Evolutionary conservation across 2,888 invertebrate species (phyloP).

Genomic region (Cremastobaeus sp.): DNA sequence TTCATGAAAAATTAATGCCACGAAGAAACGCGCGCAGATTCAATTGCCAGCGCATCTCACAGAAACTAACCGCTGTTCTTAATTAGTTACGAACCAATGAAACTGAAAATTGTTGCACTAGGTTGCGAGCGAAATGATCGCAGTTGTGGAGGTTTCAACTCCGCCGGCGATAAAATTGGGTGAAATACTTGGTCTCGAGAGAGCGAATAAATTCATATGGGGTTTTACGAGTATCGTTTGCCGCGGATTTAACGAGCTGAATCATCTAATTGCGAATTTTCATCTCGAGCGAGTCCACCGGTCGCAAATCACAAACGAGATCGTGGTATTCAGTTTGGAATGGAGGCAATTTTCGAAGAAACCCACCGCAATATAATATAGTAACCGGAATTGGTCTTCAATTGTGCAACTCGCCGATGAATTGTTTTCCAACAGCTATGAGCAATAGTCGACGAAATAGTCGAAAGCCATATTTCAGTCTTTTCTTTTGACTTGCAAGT

Average conservation of each 20-base stretch:
- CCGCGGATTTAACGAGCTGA: slow-evolving; percentile 9
- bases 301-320: too few relatives aligned
- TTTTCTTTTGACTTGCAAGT: too few relatives aligned
- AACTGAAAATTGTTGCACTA: slow-evolving; percentile 21
- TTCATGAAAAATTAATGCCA: slow-evolving; percentile 25
- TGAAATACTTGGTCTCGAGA: not conserved
- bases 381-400: too few relatives aligned
- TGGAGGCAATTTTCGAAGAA: too few relatives aligned
- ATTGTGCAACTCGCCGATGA: too few relatives aligned
- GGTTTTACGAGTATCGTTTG: slow-evolving; percentile 8
- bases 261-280: slow-evolving; percentile 27
- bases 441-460: too few relatives aligned
- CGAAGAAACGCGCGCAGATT: slow-evolving; percentile 7
- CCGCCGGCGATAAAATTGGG: not conserved
- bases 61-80: slow-evolving; percentile 21
- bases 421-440: too few relatives aligned
- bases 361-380: too few relatives aligned
- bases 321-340: too few relatives aligned
- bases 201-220: slow-evolving; percentile 6
- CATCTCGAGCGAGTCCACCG: too few relatives aligned
- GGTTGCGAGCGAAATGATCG: not conserved
- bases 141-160: too few relatives aligned
- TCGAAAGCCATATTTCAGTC: too few relatives aligned
- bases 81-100: slow-evolving; percentile 37
- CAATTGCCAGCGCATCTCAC: slow-evolving; percentile 13